phyloP scores from a whole-genome alignment of 2,797 vertebrate species.

The Borostomias antarcticus region DNA sequence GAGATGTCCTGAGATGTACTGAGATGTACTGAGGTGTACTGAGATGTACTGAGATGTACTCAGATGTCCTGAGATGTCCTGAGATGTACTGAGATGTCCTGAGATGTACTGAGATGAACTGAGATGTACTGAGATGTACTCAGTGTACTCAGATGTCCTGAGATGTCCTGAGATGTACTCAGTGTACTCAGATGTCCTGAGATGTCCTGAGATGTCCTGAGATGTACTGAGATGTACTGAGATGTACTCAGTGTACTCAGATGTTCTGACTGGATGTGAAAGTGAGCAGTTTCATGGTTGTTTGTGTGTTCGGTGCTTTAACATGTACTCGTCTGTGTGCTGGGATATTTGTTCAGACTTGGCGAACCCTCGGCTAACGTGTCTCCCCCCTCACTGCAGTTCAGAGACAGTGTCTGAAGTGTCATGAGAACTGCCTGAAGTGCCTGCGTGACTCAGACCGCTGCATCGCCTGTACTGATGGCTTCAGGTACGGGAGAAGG shows the following conservation, averaged over 20 bases:
- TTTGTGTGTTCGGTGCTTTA: conserved; percentile 1
- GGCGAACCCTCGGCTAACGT: no score
- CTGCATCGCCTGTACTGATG: conserved; percentile 83
- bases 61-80: background rate
- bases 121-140: no score
- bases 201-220: background rate
- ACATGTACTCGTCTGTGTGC: background rate
- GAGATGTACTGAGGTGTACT: background rate
- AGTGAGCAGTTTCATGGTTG: conserved; percentile 1
- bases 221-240: background rate
- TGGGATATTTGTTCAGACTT: background rate
- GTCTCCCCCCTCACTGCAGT: conserved; percentile 58
- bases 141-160: background rate
- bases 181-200: background rate
- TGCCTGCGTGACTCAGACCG: conserved; percentile 80
- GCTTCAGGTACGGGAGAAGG: conserved; percentile 80
- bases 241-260: no score
- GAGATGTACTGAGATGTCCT: background rate
- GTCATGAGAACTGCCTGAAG: conserved; percentile 83
- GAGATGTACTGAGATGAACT: no score
- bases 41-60: no score
- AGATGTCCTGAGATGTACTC: no score
- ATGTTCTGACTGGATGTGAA: background rate
- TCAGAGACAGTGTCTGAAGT: conserved; percentile 84
- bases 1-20: background rate